These are phyloP conservation scores for Promerops cafer DNA, from an alignment of 2,113 vertebrate species.

Conservation along the genomic window DNA sequence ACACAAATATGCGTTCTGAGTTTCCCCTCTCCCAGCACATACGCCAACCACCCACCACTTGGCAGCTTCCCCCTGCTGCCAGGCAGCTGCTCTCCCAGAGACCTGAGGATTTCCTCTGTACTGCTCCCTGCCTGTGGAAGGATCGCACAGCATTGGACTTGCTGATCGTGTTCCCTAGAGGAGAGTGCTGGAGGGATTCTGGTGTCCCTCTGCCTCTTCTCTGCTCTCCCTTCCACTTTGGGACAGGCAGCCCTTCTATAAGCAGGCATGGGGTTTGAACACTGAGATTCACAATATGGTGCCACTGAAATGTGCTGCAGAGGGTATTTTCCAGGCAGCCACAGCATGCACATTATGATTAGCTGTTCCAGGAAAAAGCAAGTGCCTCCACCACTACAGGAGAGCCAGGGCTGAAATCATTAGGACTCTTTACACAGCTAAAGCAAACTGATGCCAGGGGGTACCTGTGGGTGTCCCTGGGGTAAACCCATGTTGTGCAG, in stretches of 20 bases:
- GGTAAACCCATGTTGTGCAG: background rate
- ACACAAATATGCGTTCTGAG: constrained; percentile 29
- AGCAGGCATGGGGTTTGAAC: background rate
- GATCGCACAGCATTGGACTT: fast-evolving
- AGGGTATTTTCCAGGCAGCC: background rate
- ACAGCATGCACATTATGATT: background rate
- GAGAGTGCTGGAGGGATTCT: background rate
- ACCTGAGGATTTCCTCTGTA: background rate
- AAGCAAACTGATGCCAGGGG: background rate
- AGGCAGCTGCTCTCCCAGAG: constrained; percentile 4
- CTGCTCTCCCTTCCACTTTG: background rate
- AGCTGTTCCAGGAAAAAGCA: background rate
- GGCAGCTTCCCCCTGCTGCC: constrained; percentile 45
- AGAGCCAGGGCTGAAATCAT: background rate
- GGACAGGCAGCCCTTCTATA: background rate
- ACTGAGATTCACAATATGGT: background rate
- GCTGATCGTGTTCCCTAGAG: background rate
- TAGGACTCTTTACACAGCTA: background rate
- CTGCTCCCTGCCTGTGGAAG: background rate
- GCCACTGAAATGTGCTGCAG: background rate
- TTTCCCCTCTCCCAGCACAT: constrained; percentile 36
- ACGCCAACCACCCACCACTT: constrained; percentile 38
- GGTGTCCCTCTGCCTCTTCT: fast-evolving
- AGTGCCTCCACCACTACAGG: background rate
- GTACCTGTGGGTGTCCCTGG: background rate